Base-by-base conservation (phyloP, 2,113 vertebrate genomes). In the Dasyornis broadbenti region DNA sequence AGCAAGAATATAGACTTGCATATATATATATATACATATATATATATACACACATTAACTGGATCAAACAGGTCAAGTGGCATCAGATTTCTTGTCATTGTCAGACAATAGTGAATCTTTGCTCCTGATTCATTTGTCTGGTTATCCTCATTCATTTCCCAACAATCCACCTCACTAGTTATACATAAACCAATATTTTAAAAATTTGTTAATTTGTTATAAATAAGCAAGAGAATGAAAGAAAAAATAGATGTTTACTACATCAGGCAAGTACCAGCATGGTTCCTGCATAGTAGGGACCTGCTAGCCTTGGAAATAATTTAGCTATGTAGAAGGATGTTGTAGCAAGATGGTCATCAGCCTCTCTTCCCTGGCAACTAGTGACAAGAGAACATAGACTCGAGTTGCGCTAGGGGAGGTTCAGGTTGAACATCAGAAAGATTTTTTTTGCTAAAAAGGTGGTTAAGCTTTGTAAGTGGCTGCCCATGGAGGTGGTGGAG, bases 31-130 rank as follows among this genome's bases (percentile, higher is more conserved):
- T 1, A 9, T 1, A 8, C 13, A 6, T 26, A 11, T 11, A 21
- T 7, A 6, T 7, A 26, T 1, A 9, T 1, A 8, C 13, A 6
- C n/a, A n/a, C n/a, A n/a, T n/a, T n/a, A n/a, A n/a, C 13, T 13
- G 15, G 33, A 35, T 60, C 33, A 47, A 76, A 47, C 8, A 19
- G n/a, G 24, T 35, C 24, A 39, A 30, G 15, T 19, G 15, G 27
- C 19, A 33, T 23, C 49, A 22, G 26, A 16, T 63, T 47, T 70
- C 61, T 40, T n/a, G 15, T 3, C 2, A 0, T 15, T 13, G 9
- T 24, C 42, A 45, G 60, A 66, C 37, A 52, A 30, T 33, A 52
- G 14, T 2, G 20, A n/a, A 20, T 15, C 31, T 71, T 71, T 26
- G 35, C 14, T 64, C 35, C 45, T 30, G n/a, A 53, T 9, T 4